Conservation (phyloP, 2,797 vertebrate species). For the Crocidura indochinensis region DNA sequence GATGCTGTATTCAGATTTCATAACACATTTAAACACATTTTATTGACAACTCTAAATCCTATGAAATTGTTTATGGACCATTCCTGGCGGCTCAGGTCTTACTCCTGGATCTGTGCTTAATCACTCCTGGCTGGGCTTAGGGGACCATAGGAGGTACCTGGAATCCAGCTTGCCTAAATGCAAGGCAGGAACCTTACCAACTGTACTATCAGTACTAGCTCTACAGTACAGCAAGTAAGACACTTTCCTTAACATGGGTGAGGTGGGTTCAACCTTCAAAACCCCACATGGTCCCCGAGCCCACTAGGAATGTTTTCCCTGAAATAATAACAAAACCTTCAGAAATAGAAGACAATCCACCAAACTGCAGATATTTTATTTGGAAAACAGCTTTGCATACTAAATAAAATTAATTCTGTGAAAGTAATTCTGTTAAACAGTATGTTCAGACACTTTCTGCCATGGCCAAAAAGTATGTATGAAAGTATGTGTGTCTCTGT, state of each 20-base stretch:
- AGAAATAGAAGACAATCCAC: conserved; percentile 44
- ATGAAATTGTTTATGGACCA: not conserved
- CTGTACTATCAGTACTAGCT: no score
- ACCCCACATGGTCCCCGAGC: no score
- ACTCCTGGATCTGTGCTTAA: not conserved
- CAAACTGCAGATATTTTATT: conserved; percentile 80
- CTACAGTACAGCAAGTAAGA: no score
- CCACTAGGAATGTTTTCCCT: not conserved
- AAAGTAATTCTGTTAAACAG: conserved; percentile 83
- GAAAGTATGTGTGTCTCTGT: conserved; percentile 86
- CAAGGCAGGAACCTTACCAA: no score
- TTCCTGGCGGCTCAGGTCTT: no score
- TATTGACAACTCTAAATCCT: not conserved
- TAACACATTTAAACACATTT: not conserved
- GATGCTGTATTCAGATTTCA: conserved; percentile 17
- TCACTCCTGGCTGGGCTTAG: no score
- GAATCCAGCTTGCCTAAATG: no score
- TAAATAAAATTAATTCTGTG: conserved; percentile 83
- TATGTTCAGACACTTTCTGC: conserved; percentile 89
- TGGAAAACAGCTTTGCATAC: conserved; percentile 85
- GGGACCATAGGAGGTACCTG: no score
- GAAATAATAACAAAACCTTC: not conserved
- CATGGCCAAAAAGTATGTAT: conserved; percentile 94
- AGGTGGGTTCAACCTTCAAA: no score
- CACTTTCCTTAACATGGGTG: no score